Conservation (phyloP, 2,113 vertebrate species). For the Tricholaema leucomelas region DNA sequence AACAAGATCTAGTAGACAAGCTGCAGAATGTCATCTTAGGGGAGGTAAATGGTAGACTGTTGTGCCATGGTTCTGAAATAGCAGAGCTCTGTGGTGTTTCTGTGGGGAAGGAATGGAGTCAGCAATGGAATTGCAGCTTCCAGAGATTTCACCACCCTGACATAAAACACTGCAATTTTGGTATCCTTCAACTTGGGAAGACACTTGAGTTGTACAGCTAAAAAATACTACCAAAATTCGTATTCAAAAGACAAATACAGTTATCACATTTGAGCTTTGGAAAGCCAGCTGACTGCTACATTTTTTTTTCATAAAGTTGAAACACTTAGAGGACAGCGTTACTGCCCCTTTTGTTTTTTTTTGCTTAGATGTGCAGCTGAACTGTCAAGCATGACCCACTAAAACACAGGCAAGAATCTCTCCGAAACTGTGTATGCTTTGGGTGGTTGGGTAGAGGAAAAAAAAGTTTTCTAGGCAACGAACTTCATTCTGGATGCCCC, state of each 20-base stretch:
- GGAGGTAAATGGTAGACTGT: not conserved
- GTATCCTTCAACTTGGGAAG: not conserved
- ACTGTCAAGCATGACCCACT: accelerated
- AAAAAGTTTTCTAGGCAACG: not conserved
- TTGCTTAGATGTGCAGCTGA: not conserved
- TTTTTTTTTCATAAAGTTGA: not conserved
- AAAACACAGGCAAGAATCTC: not conserved
- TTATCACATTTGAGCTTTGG: not conserved
- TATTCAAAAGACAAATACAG: not conserved
- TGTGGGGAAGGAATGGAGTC: not conserved
- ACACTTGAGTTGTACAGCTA: not conserved
- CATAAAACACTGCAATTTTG: not conserved
- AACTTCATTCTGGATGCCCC: not conserved
- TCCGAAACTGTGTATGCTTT: not conserved
- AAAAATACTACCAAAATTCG: not conserved
- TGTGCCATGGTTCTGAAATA: not conserved
- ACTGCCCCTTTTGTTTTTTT: not conserved
- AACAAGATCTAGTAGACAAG: not conserved
- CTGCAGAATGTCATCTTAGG: not conserved
- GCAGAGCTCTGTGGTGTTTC: not conserved
- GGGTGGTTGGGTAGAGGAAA: not conserved
- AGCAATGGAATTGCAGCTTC: not conserved
- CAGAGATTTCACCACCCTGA: not conserved
- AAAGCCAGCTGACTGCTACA: not conserved
- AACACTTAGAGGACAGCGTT: not conserved